These are phyloP conservation scores for Gila orcuttii DNA, from an alignment of 2,113 vertebrate genomes.

Conservation along the genomic window DNA sequence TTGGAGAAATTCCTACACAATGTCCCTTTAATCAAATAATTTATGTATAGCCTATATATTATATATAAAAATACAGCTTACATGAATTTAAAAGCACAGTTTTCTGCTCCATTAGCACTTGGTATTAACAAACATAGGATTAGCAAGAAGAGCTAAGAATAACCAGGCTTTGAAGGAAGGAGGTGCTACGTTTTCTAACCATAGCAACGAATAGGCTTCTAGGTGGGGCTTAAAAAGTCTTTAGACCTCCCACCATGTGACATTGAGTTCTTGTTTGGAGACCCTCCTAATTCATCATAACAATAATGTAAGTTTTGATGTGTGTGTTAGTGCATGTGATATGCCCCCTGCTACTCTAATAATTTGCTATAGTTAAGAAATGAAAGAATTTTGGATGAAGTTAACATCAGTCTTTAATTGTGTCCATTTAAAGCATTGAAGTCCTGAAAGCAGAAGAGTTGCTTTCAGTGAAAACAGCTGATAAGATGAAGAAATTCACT, in stretches of 20 bases:
- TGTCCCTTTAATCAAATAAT: neutral
- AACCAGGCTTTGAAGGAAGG: conserved; percentile 22
- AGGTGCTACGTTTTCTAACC: conserved; percentile 30
- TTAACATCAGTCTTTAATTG: conserved; percentile 10
- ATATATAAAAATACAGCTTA: neutral
- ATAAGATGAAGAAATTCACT: neutral
- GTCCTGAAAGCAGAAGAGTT: neutral
- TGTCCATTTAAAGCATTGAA: neutral
- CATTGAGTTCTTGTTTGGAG: neutral
- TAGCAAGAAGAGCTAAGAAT: conserved; percentile 44
- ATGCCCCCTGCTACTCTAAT: neutral
- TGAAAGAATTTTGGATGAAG: neutral
- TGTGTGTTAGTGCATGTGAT: conserved; percentile 19
- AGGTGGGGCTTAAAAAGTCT: neutral
- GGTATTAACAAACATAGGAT: conserved; percentile 37
- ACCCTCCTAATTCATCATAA: conserved; percentile 4
- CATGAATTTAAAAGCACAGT: neutral
- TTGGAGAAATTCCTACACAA: too few species aligned
- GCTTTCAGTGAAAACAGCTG: neutral
- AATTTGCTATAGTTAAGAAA: neutral
- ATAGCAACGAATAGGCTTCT: neutral
- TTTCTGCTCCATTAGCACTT: neutral
- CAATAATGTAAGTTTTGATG: conserved; percentile 8
- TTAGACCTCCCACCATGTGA: conserved; percentile 14
- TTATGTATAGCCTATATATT: neutral